Evolutionary conservation across 2,888 invertebrate species (phyloP).

Genomic region (Drosophila prolongata): DNA sequence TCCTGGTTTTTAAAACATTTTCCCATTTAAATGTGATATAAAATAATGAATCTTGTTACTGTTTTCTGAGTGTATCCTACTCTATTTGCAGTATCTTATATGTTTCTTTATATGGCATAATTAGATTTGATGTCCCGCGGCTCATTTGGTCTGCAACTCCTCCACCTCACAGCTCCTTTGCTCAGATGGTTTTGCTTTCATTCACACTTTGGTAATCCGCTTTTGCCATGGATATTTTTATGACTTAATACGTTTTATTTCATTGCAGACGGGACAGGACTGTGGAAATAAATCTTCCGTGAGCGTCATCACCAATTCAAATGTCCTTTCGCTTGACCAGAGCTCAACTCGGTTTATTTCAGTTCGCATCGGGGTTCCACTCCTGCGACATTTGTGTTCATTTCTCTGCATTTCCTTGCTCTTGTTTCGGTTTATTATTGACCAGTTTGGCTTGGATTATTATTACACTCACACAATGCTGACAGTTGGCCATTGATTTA

Average conservation of each 20-base stretch:
- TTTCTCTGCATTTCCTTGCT: constrained; percentile 29
- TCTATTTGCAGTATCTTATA: constrained; percentile 12
- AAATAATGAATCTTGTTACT: too few species aligned
- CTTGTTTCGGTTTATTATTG: constrained; percentile 70
- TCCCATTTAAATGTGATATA: too few species aligned
- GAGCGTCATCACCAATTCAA: constrained; percentile 75
- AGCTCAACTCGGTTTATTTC: constrained; percentile 43
- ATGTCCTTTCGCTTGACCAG: constrained; percentile 75
- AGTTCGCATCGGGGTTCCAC: constrained; percentile 33
- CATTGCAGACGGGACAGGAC: constrained; percentile 58
- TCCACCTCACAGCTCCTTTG: constrained; percentile 13
- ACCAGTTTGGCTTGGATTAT: constrained; percentile 75
- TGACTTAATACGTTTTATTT: constrained; percentile 81
- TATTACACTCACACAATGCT: constrained; percentile 80
- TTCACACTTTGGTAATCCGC: constrained; percentile 80
- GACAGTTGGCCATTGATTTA: constrained; percentile 82
- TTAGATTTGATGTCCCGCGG: constrained; percentile 73
- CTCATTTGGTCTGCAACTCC: constrained; percentile 36
- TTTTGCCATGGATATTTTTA: constrained; percentile 62
- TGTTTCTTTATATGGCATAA: constrained; percentile 67
- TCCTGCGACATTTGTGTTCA: constrained; percentile 76
- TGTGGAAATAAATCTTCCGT: constrained; percentile 66
- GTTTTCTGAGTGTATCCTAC: not conserved
- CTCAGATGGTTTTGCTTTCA: constrained; percentile 35
- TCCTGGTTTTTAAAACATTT: too few species aligned